Evolutionary conservation across 2,113 vertebrate genomes (phyloP).

Genomic region (Chiloscyllium plagiosum): DNA sequence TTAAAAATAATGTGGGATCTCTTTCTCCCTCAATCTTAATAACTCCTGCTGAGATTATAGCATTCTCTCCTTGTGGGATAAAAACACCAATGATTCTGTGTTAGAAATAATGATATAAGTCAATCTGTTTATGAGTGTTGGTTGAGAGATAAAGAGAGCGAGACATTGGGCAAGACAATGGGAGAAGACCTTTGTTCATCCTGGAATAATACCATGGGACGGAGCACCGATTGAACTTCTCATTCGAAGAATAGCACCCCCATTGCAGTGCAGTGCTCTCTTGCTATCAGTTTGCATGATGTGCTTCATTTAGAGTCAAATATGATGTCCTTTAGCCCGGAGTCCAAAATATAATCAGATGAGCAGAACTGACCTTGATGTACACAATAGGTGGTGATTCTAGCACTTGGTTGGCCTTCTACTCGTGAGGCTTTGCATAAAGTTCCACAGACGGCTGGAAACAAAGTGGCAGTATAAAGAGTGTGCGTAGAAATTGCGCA

Average conservation of each 20-base stretch:
- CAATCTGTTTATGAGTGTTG: neutral
- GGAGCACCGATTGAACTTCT: neutral
- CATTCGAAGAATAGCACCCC: neutral
- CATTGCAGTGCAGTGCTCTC: neutral
- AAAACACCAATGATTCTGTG: neutral
- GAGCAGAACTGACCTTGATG: neutral
- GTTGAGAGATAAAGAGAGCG: neutral
- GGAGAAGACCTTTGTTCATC: neutral
- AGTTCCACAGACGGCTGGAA: neutral
- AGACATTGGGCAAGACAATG: neutral
- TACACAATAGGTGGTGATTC: neutral
- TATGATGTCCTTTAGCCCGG: neutral
- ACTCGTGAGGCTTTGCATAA: neutral
- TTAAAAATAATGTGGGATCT: conserved; percentile 10
- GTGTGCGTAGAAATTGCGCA: neutral
- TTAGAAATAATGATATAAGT: neutral
- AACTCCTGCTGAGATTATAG: conserved; percentile 80
- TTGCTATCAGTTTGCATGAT: neutral
- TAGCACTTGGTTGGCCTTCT: neutral
- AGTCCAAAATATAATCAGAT: neutral
- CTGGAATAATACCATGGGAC: neutral
- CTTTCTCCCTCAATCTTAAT: conserved; percentile 89
- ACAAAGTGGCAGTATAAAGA: neutral
- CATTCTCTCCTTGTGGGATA: conserved; percentile 75
- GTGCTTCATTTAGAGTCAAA: neutral